Evolutionary conservation across 2,113 vertebrate species (phyloP), one percentile per base, ranked within the genome.

Genomic region (Ahaetulla prasina): DNA sequence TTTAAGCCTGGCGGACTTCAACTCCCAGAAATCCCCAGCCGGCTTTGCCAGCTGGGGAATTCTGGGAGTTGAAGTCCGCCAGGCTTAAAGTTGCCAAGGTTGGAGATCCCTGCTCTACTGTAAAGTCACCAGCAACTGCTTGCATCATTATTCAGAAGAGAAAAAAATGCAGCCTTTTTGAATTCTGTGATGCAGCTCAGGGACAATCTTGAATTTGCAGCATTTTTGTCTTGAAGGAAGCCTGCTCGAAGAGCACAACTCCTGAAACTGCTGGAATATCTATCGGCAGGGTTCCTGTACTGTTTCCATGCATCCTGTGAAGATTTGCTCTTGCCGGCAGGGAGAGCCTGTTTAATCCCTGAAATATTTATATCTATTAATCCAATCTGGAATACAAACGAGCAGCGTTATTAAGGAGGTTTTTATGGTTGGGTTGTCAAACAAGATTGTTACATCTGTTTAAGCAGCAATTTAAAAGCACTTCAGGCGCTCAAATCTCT

Each of bases 331-430:
- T 94, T 94, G 92, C 94, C 89, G 92, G 93, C 49, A 95, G 47
- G 95, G 95, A 95, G 74, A 54, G 68, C 60, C 80, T 57, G 95
- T 93, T 95, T 95, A 91, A 94, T 96, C 94, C 93, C 85, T 90
- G 87, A 94, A 96, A 96, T 91, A 95, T 92, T 95, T 96, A 94
- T 92, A 92, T 94, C 91, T 92, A 93, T 94, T 92, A 93, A 89
- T 92, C 85, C 91, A 89, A 94, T 92, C 89, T 27, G 92, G 95
- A 97, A 96, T 94, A 96, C 88, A 95, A 94, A 96, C 89, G 90
- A 92, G 85, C 63, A 53, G 47, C 22, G 18, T 91, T 95, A 93
- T 94, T 92, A 93, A 96, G 93, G 57, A 80, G 74, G 55, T 86
- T 94, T 96, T 96, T 93, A 94, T 92, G 93, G 94, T 91, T 91